Base-by-base conservation (phyloP, 2,797 vertebrate genomes). In the Mallotus villosus region DNA sequence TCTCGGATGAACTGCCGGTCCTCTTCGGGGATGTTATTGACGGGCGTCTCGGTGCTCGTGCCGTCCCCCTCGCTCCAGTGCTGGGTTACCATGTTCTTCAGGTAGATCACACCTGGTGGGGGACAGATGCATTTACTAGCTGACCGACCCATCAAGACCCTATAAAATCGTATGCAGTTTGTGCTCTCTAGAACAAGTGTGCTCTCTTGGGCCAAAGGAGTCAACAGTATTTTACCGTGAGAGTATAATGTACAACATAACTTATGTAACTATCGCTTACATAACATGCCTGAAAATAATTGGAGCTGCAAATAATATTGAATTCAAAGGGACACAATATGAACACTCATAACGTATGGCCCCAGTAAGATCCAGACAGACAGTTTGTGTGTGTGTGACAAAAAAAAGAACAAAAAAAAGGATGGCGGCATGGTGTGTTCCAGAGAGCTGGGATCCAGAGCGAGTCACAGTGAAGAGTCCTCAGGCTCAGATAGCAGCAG, bases 71-170 rank as follows among this genome's bases (percentile, higher is more conserved):
- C 96, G 24, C 94, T 96, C 97, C 98, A 99, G 88, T 96, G 97
- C 82, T 99, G 98, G 68, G 97, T 98, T 90, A 99, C 95, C 96
- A 98, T 99, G 91, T 99, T 99, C 91, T 99, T 99, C 87, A 99
- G 94, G 93, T 99, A 99, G 90, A 99, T 99, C 91, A 99, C 97
- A 87, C 97, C 98, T 99, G 80, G 60, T 81, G 66, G 80, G 2
- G 74, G 1, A 22, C 14, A 17, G 81, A 46, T 12, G 71, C 32
- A 46, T 19, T 57, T 7, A 65, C 32, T 41, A 32, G 21, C n/a
- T 21, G n/a, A 64, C 49, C 8, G 14, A 51, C 49, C 49, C 7
- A 17, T 51, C 49, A 2, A 1, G 8, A 51, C 49, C 14, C 12
- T 6, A 17, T 51, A 55, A n/a, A n/a, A 46, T 46, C 11, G 2